These are phyloP conservation scores for Charina bottae DNA, from an alignment of 2,113 vertebrate species.

Conservation along the genomic window DNA sequence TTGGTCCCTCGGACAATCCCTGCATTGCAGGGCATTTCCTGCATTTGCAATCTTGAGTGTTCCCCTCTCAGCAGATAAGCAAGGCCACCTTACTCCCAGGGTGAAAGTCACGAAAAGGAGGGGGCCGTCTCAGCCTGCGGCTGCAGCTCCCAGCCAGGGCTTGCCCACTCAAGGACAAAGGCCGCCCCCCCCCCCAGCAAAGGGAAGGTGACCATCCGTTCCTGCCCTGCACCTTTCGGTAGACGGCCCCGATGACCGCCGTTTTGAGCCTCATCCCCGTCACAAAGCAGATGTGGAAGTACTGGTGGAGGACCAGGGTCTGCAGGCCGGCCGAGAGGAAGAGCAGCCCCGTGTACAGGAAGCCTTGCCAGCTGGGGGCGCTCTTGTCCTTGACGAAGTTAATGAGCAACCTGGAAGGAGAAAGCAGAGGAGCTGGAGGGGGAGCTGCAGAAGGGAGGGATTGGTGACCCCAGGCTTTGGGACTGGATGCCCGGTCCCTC, in stretches of 20 bases:
- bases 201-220: background rate
- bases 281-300: conserved; percentile 97
- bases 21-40: background rate
- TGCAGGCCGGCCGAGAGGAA: conserved; percentile 88
- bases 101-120: background rate
- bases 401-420: conserved; percentile 82
- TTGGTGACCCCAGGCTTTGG: background rate
- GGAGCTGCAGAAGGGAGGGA: too few species aligned
- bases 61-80: background rate
- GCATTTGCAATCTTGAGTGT: background rate
- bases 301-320: conserved; percentile 92
- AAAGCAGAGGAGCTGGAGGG: fast-evolving
- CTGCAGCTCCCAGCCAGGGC: background rate
- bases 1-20: background rate
- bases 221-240: conserved; percentile 83
- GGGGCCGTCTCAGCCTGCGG: background rate
- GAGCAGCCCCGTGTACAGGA: conserved; percentile 87
- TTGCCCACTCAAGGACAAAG: background rate
- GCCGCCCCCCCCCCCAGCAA: too few species aligned
- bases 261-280: conserved; percentile 95
- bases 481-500: background rate
- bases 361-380: conserved; percentile 92
- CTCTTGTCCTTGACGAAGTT: conserved; percentile 81
- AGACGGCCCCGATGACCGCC: conserved; percentile 90
- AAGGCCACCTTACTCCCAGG: background rate